Percentiles rank a stretch among this genome's conserved stretches.
phyloP scores from a whole-genome alignment of 2,888 invertebrate genomes.

The Leucania comma region DNA sequence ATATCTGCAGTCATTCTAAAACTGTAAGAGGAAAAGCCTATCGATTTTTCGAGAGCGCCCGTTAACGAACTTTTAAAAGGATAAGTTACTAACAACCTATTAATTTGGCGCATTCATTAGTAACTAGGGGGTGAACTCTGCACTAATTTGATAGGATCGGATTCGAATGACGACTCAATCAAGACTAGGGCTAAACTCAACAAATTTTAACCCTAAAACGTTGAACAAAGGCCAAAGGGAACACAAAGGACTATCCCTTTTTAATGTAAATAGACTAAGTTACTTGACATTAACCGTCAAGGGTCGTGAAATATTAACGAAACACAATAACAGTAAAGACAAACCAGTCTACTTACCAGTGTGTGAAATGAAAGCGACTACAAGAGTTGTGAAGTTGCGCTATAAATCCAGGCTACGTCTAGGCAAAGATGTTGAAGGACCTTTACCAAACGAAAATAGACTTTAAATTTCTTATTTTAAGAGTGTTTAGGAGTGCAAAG shows the following conservation, averaged over 20 bases:
- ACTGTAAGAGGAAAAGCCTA: constrained; percentile 22
- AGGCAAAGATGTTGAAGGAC: constrained; percentile 51
- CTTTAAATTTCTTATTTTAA: constrained; percentile 61
- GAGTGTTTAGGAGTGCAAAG: constrained; percentile 55
- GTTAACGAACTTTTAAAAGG: constrained; percentile 54
- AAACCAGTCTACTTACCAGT: constrained; percentile 78
- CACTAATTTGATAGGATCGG: constrained; percentile 46
- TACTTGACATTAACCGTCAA: constrained; percentile 59
- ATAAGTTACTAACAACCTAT: constrained; percentile 57
- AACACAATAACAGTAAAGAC: constrained; percentile 70
- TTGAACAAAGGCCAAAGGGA: constrained; percentile 60
- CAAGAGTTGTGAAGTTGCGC: constrained; percentile 85
- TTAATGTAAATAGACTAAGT: constrained; percentile 65
- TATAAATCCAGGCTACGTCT: constrained; percentile 81
- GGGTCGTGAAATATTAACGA: constrained; percentile 67
- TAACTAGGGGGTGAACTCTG: constrained; percentile 43
- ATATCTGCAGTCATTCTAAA: constrained; percentile 30
- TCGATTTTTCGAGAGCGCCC: constrained; percentile 23
- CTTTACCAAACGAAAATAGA: constrained; percentile 49
- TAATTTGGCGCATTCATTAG: constrained; percentile 56
- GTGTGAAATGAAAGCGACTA: constrained; percentile 85
- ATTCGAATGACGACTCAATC: constrained; percentile 43
- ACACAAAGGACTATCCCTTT: constrained; percentile 58
- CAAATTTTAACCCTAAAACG: constrained; percentile 31
- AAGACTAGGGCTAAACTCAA: constrained; percentile 25